Conservation (phyloP, 2,888 invertebrate species). For the Athalia circularis region DNA sequence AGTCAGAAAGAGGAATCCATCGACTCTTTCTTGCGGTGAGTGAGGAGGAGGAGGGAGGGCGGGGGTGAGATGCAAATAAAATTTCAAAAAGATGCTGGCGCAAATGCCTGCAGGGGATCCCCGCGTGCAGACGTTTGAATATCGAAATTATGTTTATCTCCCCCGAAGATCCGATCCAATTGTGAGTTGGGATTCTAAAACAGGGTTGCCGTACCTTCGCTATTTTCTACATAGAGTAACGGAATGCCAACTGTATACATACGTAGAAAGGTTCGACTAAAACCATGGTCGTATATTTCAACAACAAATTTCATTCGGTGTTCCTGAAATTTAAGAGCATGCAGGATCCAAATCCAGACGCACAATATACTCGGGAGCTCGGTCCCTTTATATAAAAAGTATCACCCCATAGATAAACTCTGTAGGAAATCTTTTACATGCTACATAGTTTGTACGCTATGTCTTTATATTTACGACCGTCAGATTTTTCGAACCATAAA, state of each 20-base stretch:
- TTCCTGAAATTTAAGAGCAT: slow-evolving; percentile 9
- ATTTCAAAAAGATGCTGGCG: slow-evolving; percentile 18
- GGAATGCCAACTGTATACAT: not conserved
- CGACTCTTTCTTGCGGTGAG: not conserved
- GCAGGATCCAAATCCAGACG: slow-evolving; percentile 5
- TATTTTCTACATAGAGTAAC: not conserved
- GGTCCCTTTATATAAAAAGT: not conserved
- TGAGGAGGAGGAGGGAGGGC: not conserved
- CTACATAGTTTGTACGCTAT: too few species aligned
- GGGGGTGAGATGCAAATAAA: slow-evolving; percentile 9
- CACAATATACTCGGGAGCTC: not conserved
- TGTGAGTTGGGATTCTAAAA: slow-evolving; percentile 35
- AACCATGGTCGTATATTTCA: slow-evolving; percentile 17
- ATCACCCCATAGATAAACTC: not conserved
- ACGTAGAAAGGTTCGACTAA: slow-evolving; percentile 3
- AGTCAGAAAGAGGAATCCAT: slow-evolving; percentile 6
- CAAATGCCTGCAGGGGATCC: slow-evolving; percentile 13
- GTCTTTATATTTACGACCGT: not conserved
- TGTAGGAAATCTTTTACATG: too few species aligned
- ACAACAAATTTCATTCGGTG: not conserved
- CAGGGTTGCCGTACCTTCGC: slow-evolving; percentile 17
- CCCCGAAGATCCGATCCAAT: slow-evolving; percentile 20
- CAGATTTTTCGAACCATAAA: not conserved
- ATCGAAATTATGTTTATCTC: slow-evolving; percentile 40
- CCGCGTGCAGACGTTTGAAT: slow-evolving; percentile 32